Percentiles rank a stretch among this genome's conserved stretches.
These are phyloP conservation scores for Phrixothrix hirtus DNA, from an alignment of 2,888 invertebrate genomes.

Conservation along the genomic window DNA sequence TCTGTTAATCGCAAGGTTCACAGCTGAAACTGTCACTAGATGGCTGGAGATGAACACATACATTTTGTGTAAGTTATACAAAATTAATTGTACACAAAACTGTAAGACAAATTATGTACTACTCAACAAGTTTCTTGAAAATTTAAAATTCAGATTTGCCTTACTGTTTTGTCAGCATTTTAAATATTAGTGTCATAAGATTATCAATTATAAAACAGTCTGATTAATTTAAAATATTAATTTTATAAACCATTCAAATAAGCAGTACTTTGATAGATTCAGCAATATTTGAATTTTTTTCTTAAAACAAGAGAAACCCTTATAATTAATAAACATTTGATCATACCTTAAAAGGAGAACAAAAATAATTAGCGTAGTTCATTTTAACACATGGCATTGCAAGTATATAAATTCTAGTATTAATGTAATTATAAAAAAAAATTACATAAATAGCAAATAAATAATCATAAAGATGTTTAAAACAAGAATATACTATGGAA, in stretches of 20 bases:
- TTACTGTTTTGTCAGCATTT: conserved; percentile 12
- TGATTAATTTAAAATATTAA: background rate
- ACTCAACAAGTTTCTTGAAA: background rate
- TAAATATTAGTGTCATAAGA: background rate
- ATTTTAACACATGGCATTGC: too few species aligned
- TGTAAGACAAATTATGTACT: conserved; percentile 14
- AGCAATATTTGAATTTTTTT: too few species aligned
- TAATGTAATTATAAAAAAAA: too few species aligned
- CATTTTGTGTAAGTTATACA: conserved; percentile 28
- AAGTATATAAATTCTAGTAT: too few species aligned
- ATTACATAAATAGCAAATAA: too few species aligned
- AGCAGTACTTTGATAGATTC: too few species aligned
- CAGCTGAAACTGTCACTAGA: conserved; percentile 90
- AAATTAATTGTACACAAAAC: conserved; percentile 27
- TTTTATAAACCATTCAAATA: background rate
- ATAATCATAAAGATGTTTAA: too few species aligned
- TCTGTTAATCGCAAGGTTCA: conserved; percentile 90
- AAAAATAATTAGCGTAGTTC: too few species aligned
- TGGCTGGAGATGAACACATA: conserved; percentile 69
- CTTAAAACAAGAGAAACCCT: too few species aligned
- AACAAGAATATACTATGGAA: too few species aligned
- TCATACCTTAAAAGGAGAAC: too few species aligned
- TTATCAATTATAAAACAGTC: background rate
- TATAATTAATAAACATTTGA: too few species aligned
- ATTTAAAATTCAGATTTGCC: conserved; percentile 12